Evolutionary conservation across 2,113 vertebrate genomes (phyloP).

Genomic region (Callocephalon fimbriatum): DNA sequence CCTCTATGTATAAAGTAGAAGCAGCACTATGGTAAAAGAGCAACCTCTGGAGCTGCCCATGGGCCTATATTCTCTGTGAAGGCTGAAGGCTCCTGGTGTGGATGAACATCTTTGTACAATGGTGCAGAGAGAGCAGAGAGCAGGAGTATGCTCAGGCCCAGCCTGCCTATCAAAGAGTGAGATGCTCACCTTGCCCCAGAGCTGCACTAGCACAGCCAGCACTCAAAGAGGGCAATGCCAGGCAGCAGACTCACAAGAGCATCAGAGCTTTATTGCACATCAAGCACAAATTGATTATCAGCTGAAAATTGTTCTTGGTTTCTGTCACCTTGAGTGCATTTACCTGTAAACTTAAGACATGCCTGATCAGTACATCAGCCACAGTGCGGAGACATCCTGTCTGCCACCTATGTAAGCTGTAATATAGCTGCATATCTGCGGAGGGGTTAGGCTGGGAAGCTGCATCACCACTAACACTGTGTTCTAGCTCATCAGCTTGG

Average conservation of each 20-base stretch:
- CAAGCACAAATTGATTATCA: not conserved
- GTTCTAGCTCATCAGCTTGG: not conserved
- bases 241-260: not conserved
- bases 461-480: rapidly evolving
- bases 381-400: not conserved
- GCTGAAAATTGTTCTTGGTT: not conserved
- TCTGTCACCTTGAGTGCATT: not conserved
- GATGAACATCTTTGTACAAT: not conserved
- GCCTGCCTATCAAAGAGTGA: not conserved
- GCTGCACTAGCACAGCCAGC: not conserved
- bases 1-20: not conserved
- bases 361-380: not conserved
- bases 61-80: not conserved
- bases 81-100: not conserved
- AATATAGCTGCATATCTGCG: rapidly evolving
- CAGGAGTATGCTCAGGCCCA: not conserved
- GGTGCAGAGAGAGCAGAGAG: not conserved
- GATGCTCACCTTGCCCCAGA: not conserved
- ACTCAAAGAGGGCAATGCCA: not conserved
- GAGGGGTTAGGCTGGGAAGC: not conserved
- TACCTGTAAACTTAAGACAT: not conserved
- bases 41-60: not conserved
- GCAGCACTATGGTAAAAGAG: not conserved
- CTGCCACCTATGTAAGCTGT: not conserved
- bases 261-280: not conserved